phyloP scores from a whole-genome alignment of 1,140 invertebrate species.

The Drepana arcuata region DNA sequence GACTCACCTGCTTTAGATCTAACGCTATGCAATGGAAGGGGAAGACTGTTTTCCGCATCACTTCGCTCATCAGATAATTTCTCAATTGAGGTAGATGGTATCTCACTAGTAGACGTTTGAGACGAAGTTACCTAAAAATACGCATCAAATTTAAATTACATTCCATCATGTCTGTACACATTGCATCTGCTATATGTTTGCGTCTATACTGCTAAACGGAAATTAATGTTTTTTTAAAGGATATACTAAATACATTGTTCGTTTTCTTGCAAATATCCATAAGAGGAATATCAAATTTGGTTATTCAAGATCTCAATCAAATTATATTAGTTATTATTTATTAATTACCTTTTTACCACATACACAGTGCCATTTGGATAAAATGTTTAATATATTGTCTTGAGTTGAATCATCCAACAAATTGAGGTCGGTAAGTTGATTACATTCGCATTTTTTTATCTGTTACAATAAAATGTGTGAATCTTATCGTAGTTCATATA shows the following conservation, averaged over 20 bases:
- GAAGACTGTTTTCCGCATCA: constrained; percentile 15
- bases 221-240: no score
- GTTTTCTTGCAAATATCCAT: no score
- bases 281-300: no score
- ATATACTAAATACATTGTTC: no score
- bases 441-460: constrained; percentile 63
- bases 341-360: constrained; percentile 55
- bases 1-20: constrained; percentile 28
- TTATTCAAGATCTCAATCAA: no score
- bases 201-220: no score
- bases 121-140: constrained; percentile 33
- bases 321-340: neutral
- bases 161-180: no score
- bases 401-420: constrained; percentile 51
- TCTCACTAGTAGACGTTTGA: constrained; percentile 48
- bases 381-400: constrained; percentile 54
- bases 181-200: no score
- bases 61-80: constrained; percentile 19
- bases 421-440: constrained; percentile 46
- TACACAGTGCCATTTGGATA: constrained; percentile 57
- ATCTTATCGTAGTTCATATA: no score
- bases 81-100: constrained; percentile 33
- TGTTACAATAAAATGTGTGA: no score
- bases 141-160: no score
- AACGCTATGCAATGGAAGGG: constrained; percentile 34